These are phyloP conservation scores for Trinorchestia longiramus DNA, from an alignment of 1,140 invertebrate genomes.

Conservation along the genomic window DNA sequence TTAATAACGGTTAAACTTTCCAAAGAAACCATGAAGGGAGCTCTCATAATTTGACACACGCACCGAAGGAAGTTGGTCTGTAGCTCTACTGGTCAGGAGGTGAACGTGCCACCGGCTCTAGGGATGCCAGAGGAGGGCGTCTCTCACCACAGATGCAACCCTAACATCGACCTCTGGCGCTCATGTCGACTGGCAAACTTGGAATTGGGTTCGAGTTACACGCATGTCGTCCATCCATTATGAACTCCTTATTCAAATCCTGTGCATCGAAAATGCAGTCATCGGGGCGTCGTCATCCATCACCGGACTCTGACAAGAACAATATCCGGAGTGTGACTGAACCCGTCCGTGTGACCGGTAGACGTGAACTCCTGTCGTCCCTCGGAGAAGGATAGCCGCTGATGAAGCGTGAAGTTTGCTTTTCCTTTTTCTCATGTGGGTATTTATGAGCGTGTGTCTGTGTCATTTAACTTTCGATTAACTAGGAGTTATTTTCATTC, in stretches of 20 bases:
- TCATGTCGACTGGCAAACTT: neutral
- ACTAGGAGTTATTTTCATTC: neutral
- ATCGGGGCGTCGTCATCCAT: neutral
- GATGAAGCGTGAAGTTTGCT: neutral
- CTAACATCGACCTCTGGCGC: neutral
- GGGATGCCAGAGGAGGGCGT: neutral
- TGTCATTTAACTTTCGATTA: neutral
- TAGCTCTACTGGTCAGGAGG: neutral
- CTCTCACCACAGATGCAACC: no score
- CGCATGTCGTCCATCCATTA: conserved; percentile 30
- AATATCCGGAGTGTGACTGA: conserved; percentile 10
- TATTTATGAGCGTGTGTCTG: neutral
- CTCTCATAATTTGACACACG: no score
- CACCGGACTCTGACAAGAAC: neutral
- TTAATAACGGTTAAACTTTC: no score
- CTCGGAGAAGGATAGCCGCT: neutral
- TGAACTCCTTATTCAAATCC: conserved; percentile 27
- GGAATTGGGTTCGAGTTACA: neutral
- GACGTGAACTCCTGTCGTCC: neutral
- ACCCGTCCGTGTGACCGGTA: neutral
- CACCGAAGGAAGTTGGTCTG: no score
- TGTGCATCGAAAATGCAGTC: conserved; percentile 31
- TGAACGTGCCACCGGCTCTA: neutral
- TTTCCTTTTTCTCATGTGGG: neutral
- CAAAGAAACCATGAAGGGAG: no score